Conservation (phyloP, 1,140 invertebrate species). For the Hylaeus anthracinus region DNA sequence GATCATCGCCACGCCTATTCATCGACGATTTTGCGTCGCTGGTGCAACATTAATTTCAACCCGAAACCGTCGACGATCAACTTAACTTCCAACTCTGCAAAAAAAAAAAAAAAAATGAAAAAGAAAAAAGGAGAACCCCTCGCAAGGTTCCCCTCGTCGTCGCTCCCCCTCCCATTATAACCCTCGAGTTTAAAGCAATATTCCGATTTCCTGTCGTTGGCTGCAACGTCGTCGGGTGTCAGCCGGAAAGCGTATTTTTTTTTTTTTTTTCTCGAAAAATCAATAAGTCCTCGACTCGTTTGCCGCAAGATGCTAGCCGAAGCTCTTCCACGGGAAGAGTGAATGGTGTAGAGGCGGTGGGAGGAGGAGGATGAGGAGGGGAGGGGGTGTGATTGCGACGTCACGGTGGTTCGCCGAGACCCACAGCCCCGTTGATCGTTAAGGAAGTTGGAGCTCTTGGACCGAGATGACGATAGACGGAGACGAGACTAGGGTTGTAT, state of each 20-base stretch:
- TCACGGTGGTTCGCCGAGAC: conserved; percentile 53
- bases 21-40: no score
- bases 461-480: no score
- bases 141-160: neutral
- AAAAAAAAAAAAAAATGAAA: no score
- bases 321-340: no score
- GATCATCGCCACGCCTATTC: no score
- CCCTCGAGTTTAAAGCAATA: conserved; percentile 21
- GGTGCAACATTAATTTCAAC: no score
- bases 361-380: neutral
- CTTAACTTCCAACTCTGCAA: no score
- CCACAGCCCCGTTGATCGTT: conserved; percentile 49
- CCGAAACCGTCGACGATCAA: no score
- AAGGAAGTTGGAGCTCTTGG: conserved; percentile 33
- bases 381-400: conserved; percentile 26
- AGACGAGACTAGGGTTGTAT: no score
- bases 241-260: neutral
- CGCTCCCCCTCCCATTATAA: neutral
- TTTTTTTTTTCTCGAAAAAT: conserved; percentile 5
- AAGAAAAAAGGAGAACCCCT: no score
- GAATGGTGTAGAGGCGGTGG: neutral
- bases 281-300: conserved; percentile 1
- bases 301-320: neutral
- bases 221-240: neutral
- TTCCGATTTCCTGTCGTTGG: neutral